Evolutionary conservation across 2,888 invertebrate genomes (phyloP).

Genomic region (Andrena fulva): DNA sequence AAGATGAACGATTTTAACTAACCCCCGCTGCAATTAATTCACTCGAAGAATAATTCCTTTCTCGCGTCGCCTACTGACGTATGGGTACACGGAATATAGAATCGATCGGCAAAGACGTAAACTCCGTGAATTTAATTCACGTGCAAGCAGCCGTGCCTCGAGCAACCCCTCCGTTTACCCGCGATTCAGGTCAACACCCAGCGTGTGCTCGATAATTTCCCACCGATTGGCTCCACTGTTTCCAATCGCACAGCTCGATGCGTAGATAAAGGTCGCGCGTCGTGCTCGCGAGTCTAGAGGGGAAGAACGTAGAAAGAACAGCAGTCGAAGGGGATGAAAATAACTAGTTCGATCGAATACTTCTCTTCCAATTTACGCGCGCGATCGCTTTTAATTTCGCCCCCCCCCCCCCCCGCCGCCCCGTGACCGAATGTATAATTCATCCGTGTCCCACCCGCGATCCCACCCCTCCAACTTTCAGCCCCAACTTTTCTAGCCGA

Average conservation of each 20-base stretch:
- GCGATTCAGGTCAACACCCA: background rate
- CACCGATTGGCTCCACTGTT: constrained; percentile 27
- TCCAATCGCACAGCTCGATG: constrained; percentile 18
- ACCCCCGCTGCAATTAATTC: too few species aligned
- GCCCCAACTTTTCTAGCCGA: background rate
- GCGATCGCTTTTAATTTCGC: background rate
- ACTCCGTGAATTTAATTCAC: background rate
- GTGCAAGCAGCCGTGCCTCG: background rate
- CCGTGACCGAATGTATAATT: constrained; percentile 23
- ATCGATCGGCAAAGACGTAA: too few species aligned
- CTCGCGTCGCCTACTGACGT: too few species aligned
- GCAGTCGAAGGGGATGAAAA: background rate
- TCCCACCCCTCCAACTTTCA: background rate
- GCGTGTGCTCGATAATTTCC: constrained; percentile 34
- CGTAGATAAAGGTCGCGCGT: constrained; percentile 1
- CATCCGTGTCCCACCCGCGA: constrained; percentile 7
- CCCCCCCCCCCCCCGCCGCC: background rate
- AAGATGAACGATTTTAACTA: too few species aligned
- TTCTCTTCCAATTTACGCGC: background rate
- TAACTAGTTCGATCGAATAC: background rate
- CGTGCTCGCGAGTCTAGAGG: background rate
- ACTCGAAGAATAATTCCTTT: too few species aligned
- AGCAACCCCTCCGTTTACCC: background rate
- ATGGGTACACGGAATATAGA: too few species aligned
- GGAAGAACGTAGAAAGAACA: background rate